These are phyloP conservation scores for Cheumatopsyche charites DNA, from an alignment of 1,140 invertebrate species.

Conservation along the genomic window DNA sequence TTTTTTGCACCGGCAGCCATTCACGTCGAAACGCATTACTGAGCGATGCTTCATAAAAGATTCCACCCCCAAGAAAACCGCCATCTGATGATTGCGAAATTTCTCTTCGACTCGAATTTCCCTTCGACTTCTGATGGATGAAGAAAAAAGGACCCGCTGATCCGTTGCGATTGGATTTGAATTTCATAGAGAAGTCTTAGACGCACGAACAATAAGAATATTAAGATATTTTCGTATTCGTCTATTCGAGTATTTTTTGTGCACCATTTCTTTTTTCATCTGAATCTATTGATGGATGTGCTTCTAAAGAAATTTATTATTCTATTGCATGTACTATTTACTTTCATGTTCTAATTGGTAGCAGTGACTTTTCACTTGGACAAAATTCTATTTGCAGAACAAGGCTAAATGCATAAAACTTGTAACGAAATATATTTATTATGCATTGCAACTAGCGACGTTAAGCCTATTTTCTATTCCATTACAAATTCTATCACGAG, in stretches of 20 bases:
- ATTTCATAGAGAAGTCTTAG: background rate
- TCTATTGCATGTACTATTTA: too few species aligned
- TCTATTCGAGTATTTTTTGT: too few species aligned
- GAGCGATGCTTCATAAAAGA: conserved; percentile 18
- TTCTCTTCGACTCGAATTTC: background rate
- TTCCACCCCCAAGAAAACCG: conserved; percentile 3
- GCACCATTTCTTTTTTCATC: too few species aligned
- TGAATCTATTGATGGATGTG: too few species aligned
- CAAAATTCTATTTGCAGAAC: too few species aligned
- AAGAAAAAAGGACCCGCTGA: conserved; percentile 12
- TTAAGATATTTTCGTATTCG: too few species aligned
- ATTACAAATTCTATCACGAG: conserved; percentile 23
- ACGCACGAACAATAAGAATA: background rate
- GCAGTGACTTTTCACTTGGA: background rate
- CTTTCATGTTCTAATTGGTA: background rate
- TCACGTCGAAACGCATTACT: conserved; percentile 25
- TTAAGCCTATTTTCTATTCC: conserved; percentile 6
- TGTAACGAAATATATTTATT: too few species aligned
- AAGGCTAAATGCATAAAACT: too few species aligned
- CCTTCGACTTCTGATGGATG: conserved; percentile 12
- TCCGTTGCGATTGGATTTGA: conserved; percentile 14
- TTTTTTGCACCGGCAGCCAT: conserved; percentile 1
- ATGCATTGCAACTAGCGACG: conserved; percentile 13
- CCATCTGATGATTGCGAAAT: conserved; percentile 22
- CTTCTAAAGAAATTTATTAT: too few species aligned